A percentile compares a stretch with the other conserved stretches of the same genome.
These are phyloP conservation scores for Drosophila murphyi DNA, from an alignment of 1,140 invertebrate species.

Conservation along the genomic window DNA sequence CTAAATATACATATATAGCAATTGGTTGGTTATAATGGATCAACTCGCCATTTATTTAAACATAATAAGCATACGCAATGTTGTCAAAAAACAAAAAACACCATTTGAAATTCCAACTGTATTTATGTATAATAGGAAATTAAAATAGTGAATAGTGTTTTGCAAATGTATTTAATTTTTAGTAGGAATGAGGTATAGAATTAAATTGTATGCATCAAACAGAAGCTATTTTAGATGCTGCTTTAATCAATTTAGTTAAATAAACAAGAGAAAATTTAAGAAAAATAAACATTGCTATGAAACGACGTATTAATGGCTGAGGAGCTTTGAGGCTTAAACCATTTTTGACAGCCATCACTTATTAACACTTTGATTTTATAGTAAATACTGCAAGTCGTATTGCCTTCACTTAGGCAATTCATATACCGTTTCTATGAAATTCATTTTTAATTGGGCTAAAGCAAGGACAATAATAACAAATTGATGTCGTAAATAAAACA, in stretches of 20 bases:
- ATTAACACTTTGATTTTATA: conserved; percentile 3
- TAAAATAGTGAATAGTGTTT: neutral
- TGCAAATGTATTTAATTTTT: conserved; percentile 1
- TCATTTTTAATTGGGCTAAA: conserved; percentile 53
- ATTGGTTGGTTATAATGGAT: conserved; percentile 27
- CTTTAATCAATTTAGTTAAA: neutral
- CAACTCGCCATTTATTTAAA: conserved; percentile 11
- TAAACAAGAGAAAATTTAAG: neutral
- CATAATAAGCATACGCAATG: conserved; percentile 37
- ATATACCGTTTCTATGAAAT: conserved; percentile 14
- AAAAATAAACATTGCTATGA: conserved; percentile 16
- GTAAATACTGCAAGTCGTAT: conserved; percentile 1
- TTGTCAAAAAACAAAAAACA: conserved; percentile 20
- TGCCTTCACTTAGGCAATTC: conserved; percentile 18
- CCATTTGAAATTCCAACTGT: neutral
- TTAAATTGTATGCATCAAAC: neutral
- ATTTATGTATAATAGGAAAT: neutral
- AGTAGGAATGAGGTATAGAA: neutral
- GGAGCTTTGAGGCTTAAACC: neutral
- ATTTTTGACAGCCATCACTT: conserved; percentile 12
- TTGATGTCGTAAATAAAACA: conserved; percentile 48
- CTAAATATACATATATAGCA: conserved; percentile 17
- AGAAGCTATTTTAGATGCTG: neutral
- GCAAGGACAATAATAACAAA: conserved; percentile 16
- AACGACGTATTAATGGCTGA: neutral